phyloP scores from a whole-genome alignment of 2,888 invertebrate genomes.

The Amphipyra tragopoginis region DNA sequence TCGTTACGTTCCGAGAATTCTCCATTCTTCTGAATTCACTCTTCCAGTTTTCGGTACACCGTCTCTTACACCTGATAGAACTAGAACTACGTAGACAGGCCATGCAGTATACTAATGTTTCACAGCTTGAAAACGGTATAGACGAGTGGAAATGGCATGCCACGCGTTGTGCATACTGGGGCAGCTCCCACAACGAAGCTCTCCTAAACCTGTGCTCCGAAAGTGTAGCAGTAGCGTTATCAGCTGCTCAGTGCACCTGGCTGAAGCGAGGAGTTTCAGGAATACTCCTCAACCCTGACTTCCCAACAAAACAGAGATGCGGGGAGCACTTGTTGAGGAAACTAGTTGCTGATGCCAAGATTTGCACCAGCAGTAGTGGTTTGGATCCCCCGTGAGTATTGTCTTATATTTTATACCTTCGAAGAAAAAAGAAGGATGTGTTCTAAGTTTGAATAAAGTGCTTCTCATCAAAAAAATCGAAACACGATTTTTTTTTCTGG shows the following conservation, averaged over 20 bases:
- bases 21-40: no score
- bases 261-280: constrained; percentile 77
- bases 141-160: constrained; percentile 76
- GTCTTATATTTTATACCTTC: background rate
- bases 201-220: constrained; percentile 81
- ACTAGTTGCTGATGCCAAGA: constrained; percentile 74
- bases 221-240: constrained; percentile 68
- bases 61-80: no score
- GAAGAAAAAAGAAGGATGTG: no score
- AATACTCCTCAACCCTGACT: constrained; percentile 77
- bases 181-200: constrained; percentile 68
- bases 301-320: constrained; percentile 66
- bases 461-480: no score
- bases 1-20: no score
- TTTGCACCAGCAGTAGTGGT: constrained; percentile 72
- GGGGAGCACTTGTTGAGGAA: constrained; percentile 73
- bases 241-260: constrained; percentile 78
- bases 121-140: constrained; percentile 58
- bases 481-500: no score
- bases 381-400: constrained; percentile 78
- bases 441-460: no score
- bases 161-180: constrained; percentile 71
- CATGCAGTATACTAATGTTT: background rate
- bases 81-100: no score
- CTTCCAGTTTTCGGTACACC: no score